Conservation (phyloP, 1,140 invertebrate species). For the Drosophila trapezifrons region DNA sequence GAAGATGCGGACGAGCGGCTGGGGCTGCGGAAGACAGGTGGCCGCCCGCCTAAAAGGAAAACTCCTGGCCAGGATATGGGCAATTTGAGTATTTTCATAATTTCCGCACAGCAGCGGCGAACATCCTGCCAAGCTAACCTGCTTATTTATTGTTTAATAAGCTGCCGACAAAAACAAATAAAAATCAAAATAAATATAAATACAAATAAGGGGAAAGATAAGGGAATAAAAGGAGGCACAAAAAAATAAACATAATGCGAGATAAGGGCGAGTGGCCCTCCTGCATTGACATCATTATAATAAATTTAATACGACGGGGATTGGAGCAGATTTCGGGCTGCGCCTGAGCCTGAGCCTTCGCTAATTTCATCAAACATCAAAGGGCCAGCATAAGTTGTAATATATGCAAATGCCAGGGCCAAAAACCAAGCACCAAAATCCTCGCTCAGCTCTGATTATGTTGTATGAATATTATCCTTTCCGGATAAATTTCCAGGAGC, state of each 20-base stretch:
- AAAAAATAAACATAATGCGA: constrained; percentile 23
- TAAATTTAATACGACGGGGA: constrained; percentile 67
- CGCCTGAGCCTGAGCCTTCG: constrained; percentile 18
- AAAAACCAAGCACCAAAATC: constrained; percentile 3
- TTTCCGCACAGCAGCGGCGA: constrained; percentile 54
- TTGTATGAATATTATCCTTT: constrained; percentile 77
- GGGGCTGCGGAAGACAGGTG: constrained; percentile 6
- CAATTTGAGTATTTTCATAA: constrained; percentile 80
- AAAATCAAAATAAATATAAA: constrained; percentile 63
- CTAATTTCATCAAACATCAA: constrained; percentile 76
- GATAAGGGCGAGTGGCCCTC: constrained; percentile 24
- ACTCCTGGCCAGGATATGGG: constrained; percentile 65
- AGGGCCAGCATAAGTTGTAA: constrained; percentile 54
- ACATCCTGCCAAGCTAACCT: constrained; percentile 45
- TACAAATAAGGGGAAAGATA: constrained; percentile 37
- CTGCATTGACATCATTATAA: constrained; percentile 61
- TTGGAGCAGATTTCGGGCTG: constrained; percentile 35
- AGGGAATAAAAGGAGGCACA: constrained; percentile 12
- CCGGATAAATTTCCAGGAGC: constrained; percentile 26
- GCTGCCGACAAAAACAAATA: constrained; percentile 50
- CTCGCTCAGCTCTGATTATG: constrained; percentile 71
- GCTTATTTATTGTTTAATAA: constrained; percentile 76
- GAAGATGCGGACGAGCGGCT: constrained; percentile 23
- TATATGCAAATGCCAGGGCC: constrained; percentile 73
- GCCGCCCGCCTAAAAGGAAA: constrained; percentile 28